Base-by-base conservation (phyloP, 2,797 vertebrate genomes). In the Eulemur rubriventer region DNA sequence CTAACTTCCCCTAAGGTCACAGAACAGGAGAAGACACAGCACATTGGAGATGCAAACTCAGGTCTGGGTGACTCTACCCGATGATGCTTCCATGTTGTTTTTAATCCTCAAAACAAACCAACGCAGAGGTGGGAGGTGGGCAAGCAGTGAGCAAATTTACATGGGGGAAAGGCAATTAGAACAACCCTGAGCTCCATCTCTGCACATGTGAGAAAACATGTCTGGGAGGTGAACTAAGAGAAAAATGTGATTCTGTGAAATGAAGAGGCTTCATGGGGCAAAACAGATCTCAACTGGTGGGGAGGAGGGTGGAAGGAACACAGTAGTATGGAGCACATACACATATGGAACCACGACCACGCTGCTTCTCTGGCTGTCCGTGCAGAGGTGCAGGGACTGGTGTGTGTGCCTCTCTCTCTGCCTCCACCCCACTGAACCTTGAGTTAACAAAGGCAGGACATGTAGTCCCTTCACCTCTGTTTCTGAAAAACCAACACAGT, bases 271-370 rank as follows among this genome's bases (percentile, higher is more conserved):
- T 87, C 18, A 1, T 14, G 7, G 16, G 10, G 50, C 63, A 38
- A 33, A 57, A 65, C 7, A 55, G 69, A 55, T 63, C 43, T 55
- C 38, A 52, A 33, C 50, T 61, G 67, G 12, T 20, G 13, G 52
- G 59, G 20, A 48, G 28, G 10, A 83, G 48, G 22, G 11, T 12
- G 61, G 17, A 20, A 55, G 43, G 17, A 38, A 24, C 8, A 1
- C 0, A 12, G 22, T 0, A 0, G 70, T 17, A 35, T 14, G 17
- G 5, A 28, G 28, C 26, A 57, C 3, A 20, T n/a, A n/a, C n/a
- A n/a, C n/a, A n/a, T n/a, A n/a, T n/a, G 70, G 24, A 67, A 14
- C 43, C 20, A 13, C 0, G 4, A 5, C 5, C 30, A 35, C 0
- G 3, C 48, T 12, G 28, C 57, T 75, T 63, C 59, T 93, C 26